Conservation (phyloP, 2,113 vertebrate genomes). For the Eudyptes chrysolophus region DNA sequence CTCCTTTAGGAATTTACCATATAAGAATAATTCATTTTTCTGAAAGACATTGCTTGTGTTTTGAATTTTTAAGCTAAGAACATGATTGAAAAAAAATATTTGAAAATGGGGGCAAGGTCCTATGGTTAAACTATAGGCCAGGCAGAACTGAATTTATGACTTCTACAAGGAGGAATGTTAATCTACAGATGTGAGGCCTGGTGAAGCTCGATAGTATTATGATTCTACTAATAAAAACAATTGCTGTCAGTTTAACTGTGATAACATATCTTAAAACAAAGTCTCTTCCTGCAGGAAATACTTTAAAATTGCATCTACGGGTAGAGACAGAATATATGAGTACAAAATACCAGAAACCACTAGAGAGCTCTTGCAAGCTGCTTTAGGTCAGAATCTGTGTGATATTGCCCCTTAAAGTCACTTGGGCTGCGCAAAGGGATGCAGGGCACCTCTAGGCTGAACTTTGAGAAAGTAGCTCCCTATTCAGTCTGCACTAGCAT, state of each 20-base stretch:
- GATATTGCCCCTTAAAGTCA: neutral
- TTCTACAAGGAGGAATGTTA: neutral
- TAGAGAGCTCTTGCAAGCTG: neutral
- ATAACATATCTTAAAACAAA: neutral
- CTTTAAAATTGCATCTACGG: neutral
- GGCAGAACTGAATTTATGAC: neutral
- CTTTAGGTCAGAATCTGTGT: neutral
- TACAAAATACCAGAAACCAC: neutral
- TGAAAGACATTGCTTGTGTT: neutral
- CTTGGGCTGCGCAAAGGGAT: neutral
- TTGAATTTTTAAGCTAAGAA: neutral
- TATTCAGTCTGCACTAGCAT: neutral
- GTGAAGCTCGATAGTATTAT: neutral
- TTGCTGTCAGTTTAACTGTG: neutral
- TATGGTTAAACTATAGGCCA: neutral
- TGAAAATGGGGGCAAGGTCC: neutral
- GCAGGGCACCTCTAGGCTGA: neutral
- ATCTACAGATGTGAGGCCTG: neutral
- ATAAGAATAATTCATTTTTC: neutral
- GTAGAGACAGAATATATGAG: neutral
- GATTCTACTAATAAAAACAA: neutral
- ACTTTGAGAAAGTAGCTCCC: neutral
- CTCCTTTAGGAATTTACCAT: neutral
- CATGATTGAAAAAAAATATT: neutral
- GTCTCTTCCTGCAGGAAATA: neutral